These are phyloP conservation scores for Thunnus albacares DNA, from an alignment of 2,797 vertebrate species.

Conservation along the genomic window DNA sequence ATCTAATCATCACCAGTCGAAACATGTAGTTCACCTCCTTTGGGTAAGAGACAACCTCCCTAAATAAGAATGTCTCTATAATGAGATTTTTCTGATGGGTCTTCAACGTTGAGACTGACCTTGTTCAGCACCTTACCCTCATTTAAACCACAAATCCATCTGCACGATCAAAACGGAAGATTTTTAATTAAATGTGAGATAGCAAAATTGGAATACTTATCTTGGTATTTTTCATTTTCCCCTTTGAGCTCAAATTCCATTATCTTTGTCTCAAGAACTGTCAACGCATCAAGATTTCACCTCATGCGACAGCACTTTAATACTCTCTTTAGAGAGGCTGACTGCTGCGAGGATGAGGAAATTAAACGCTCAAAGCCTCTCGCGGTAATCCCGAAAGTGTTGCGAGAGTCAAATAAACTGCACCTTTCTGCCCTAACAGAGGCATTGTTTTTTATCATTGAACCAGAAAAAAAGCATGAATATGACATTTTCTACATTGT, in stretches of 20 bases:
- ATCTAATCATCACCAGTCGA: slow-evolving; percentile 63
- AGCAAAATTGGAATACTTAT: slow-evolving; percentile 81
- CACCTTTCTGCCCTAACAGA: slow-evolving; percentile 34
- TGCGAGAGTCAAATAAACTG: slow-evolving; percentile 60
- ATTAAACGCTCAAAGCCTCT: slow-evolving; percentile 65
- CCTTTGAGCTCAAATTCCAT: slow-evolving; percentile 76
- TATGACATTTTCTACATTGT: slow-evolving; percentile 74
- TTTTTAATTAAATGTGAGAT: slow-evolving; percentile 82
- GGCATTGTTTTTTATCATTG: slow-evolving; percentile 56
- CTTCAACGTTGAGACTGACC: slow-evolving; percentile 75
- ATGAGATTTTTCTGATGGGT: slow-evolving; percentile 81
- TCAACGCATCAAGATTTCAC: slow-evolving; percentile 75
- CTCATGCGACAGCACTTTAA: slow-evolving; percentile 65
- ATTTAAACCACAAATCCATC: slow-evolving; percentile 76
- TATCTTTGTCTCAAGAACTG: slow-evolving; percentile 80
- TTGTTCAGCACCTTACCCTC: slow-evolving; percentile 78
- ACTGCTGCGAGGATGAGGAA: slow-evolving; percentile 64
- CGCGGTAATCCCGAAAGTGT: slow-evolving; percentile 38
- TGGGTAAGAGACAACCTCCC: slow-evolving; percentile 69
- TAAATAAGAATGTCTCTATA: slow-evolving; percentile 76
- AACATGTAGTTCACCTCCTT: slow-evolving; percentile 75
- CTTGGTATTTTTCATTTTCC: slow-evolving; percentile 74
- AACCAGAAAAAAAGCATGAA: slow-evolving; percentile 41
- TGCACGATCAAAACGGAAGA: slow-evolving; percentile 65
- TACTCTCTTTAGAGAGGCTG: slow-evolving; percentile 55